A percentile compares a stretch with the other conserved stretches of the same genome.
Evolutionary conservation across 1,140 invertebrate species (phyloP).

Genomic region (Brachionus rotundiformis): DNA sequence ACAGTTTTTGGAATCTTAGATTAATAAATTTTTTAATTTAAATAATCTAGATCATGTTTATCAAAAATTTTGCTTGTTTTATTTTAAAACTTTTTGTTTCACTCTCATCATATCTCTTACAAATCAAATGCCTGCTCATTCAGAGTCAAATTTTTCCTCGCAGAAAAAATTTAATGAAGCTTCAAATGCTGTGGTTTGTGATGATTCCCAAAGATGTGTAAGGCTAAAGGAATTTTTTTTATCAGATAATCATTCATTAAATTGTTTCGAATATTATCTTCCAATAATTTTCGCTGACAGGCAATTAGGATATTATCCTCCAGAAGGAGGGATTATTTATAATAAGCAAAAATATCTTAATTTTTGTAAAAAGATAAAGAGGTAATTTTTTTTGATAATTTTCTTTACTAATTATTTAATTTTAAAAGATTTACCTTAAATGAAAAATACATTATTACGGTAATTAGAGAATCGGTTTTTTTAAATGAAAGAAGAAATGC

Average conservation of each 20-base stretch:
- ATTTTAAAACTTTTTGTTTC: neutral
- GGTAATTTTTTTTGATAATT: neutral
- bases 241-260: neutral
- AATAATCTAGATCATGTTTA: no score
- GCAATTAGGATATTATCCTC: neutral
- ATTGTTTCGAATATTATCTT: neutral
- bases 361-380: neutral
- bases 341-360: neutral
- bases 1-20: no score
- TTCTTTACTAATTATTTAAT: neutral
- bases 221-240: neutral
- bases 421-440: neutral
- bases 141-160: neutral
- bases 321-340: neutral
- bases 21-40: no score
- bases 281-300: neutral
- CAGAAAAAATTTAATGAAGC: no score
- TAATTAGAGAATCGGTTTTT: neutral
- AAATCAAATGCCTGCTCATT: neutral
- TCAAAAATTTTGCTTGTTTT: neutral
- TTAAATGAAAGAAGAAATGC: conserved; percentile 11
- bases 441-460: neutral
- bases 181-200: neutral
- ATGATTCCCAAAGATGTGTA: neutral
- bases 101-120: neutral